phyloP scores from a whole-genome alignment of 2,888 invertebrate genomes.

The Drosophila leonis region DNA sequence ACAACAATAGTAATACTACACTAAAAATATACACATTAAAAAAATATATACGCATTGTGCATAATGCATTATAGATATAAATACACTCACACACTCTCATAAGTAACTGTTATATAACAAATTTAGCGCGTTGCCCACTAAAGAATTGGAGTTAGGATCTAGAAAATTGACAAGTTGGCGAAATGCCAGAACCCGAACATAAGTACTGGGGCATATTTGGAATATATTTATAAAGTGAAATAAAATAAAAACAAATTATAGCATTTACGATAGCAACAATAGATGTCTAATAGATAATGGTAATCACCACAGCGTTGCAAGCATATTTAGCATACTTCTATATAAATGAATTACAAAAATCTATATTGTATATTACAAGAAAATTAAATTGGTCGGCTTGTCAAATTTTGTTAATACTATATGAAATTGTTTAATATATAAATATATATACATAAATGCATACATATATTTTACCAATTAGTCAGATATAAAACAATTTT shows the following conservation, averaged over 20 bases:
- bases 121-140: slow-evolving; percentile 58
- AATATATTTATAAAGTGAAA: slow-evolving; percentile 20
- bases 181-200: slow-evolving; percentile 21
- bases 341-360: slow-evolving; percentile 48
- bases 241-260: slow-evolving; percentile 53
- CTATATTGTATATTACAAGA: slow-evolving; percentile 65
- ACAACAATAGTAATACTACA: slow-evolving; percentile 64
- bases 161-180: slow-evolving; percentile 60
- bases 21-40: slow-evolving; percentile 35
- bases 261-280: slow-evolving; percentile 57
- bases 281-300: slow-evolving; percentile 74
- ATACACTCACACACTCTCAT: slow-evolving; percentile 35
- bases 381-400: slow-evolving; percentile 70
- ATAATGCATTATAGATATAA: slow-evolving; percentile 33
- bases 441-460: slow-evolving; percentile 49
- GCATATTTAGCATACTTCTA: slow-evolving; percentile 60
- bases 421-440: slow-evolving; percentile 67
- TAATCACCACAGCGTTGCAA: slow-evolving; percentile 61
- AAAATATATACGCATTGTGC: slow-evolving; percentile 31
- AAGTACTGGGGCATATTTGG: slow-evolving; percentile 42
- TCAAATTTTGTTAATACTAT: slow-evolving; percentile 72
- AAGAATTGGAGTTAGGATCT: slow-evolving; percentile 49
- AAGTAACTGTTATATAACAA: slow-evolving; percentile 65
- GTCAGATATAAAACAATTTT: slow-evolving; percentile 65
- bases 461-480: slow-evolving; percentile 69